Conservation (phyloP, 2,888 invertebrate species). For the Hoplodrina blanda region DNA sequence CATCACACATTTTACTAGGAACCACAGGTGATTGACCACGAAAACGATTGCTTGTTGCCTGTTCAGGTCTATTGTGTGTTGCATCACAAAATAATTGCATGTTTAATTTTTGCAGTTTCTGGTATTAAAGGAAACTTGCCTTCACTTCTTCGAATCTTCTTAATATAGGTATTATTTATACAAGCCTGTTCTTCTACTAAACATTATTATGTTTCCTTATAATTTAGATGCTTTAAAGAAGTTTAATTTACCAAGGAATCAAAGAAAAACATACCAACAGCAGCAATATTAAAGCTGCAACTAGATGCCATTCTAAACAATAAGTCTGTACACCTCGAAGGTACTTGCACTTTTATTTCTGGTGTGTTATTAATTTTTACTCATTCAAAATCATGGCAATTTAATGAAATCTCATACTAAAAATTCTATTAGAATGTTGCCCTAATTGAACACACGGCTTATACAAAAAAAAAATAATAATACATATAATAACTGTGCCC, state of each 20-base stretch:
- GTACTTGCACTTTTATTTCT: no score
- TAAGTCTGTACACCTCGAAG: not conserved
- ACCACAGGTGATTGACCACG: slow-evolving; percentile 29
- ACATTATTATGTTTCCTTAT: not conserved
- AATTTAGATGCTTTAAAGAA: not conserved
- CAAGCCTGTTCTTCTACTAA: no score
- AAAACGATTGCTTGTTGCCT: slow-evolving; percentile 17
- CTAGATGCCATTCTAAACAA: not conserved
- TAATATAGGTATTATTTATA: not conserved
- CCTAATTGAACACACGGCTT: no score
- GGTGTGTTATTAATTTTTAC: not conserved
- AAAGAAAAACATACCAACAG: not conserved
- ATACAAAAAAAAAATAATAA: no score
- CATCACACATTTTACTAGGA: slow-evolving; percentile 25
- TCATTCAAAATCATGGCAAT: not conserved
- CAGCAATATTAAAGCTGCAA: not conserved
- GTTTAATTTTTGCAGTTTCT: not conserved
- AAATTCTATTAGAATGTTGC: no score
- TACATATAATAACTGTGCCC: not conserved
- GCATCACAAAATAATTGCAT: slow-evolving; percentile 26
- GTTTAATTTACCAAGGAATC: not conserved
- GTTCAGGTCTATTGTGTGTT: slow-evolving; percentile 4
- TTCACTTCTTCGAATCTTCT: not conserved
- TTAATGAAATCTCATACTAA: no score
- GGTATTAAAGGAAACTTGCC: not conserved